phyloP scores from a whole-genome alignment of 2,797 vertebrate species.

The Sorex maritimensis region DNA sequence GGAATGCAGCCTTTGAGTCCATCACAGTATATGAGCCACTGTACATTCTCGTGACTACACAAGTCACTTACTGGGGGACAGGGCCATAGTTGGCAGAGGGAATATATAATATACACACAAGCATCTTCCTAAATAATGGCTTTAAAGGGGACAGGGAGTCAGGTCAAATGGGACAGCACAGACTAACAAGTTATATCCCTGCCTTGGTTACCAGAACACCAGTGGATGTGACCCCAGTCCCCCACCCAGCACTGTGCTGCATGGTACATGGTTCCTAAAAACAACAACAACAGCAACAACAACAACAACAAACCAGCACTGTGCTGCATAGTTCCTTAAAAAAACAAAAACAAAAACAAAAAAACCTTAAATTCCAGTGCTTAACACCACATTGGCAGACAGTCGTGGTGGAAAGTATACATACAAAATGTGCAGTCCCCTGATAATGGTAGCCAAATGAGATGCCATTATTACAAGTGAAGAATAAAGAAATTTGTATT shows the following conservation, averaged over 20 bases:
- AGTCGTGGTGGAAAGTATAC: background rate
- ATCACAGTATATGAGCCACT: background rate
- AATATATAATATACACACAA: constrained; percentile 26
- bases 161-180: no score
- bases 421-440: background rate
- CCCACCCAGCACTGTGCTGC: no score
- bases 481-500: constrained; percentile 36
- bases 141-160: background rate
- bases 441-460: constrained; percentile 19
- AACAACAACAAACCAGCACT: no score
- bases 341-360: background rate
- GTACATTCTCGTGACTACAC: background rate
- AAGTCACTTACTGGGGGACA: background rate
- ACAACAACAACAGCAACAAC: background rate
- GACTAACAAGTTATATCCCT: no score
- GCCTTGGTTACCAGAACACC: no score
- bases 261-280: no score
- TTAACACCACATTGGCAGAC: constrained; percentile 15
- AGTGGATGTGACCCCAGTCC: no score
- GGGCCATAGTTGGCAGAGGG: background rate
- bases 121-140: background rate
- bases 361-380: constrained; percentile 10
- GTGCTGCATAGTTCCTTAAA: no score
- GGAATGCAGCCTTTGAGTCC: background rate
- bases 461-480: background rate